Conservation (phyloP, 2,888 invertebrate genomes). For the Lapara coniferarum region DNA sequence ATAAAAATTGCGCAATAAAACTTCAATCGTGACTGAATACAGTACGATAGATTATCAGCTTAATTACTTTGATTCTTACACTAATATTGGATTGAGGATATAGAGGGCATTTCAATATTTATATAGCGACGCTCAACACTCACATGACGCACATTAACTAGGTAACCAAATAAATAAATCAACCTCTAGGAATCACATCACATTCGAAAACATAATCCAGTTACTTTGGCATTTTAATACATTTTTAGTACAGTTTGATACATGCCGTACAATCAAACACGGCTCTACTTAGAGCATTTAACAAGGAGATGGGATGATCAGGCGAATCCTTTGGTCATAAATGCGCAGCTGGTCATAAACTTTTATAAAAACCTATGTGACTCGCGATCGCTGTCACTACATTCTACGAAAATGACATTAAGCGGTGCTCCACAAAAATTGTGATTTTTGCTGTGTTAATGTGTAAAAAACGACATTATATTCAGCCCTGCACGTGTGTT, state of each 20-base stretch:
- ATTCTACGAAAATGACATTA: too few relatives aligned
- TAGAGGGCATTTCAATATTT: neutral
- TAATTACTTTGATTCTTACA: conserved; percentile 2
- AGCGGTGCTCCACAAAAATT: too few relatives aligned
- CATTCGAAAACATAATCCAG: conserved; percentile 17
- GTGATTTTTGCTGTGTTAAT: too few relatives aligned
- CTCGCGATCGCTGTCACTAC: too few relatives aligned
- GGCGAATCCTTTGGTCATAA: too few relatives aligned
- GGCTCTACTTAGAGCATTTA: too few relatives aligned
- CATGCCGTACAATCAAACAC: neutral
- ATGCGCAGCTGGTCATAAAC: too few relatives aligned
- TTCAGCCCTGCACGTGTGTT: too few relatives aligned
- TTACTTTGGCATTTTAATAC: conserved; percentile 33
- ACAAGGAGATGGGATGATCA: too few relatives aligned
- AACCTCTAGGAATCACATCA: conserved; percentile 14
- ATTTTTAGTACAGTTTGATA: conserved; percentile 5
- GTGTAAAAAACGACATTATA: too few relatives aligned
- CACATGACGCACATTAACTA: conserved; percentile 3
- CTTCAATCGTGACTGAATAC: conserved; percentile 1
- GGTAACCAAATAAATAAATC: conserved; percentile 21
- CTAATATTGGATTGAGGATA: neutral
- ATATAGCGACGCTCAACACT: neutral
- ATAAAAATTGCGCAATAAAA: neutral
- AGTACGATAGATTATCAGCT: neutral
- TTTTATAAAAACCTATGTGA: too few relatives aligned